Base-by-base conservation (phyloP, 1,140 invertebrate species). In the Dinothrombium tinctorium region DNA sequence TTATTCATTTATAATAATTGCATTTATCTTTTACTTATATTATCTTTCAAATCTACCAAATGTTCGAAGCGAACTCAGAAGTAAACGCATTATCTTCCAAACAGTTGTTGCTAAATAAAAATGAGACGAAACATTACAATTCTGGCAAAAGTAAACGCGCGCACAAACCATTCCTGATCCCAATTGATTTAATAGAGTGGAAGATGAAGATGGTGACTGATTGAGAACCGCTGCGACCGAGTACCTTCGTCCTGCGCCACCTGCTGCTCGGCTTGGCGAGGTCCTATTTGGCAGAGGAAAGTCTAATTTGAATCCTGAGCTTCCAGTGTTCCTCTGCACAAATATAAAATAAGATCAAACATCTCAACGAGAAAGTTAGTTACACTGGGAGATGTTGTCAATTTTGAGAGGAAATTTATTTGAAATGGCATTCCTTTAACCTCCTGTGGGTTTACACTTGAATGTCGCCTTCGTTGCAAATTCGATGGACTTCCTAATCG, bases 371-470 rank as follows among this genome's bases (percentile, higher is more conserved):
- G 7, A 33, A 33, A 8, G 6, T 33, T 33, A 14, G 6, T 7
- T 33, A 7, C 15, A 9, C 6, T 6, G 14, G 7, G 6, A 9
- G 15, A 9, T 9, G 11, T 33, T 33, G 17, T 14, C 22, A 7
- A 35, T 14, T 8, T 35, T 21, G 22, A 35, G 8, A 19, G 12
- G 6, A 15, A 11, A 14, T 33, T 7, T 15, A 11, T 12, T 33
- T 6, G 15, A 7, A 33, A 33, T 15, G 28, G 46, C 33, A 47
- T 44, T 74, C 74, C 32, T 77, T 72, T 43, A 77, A 66, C 52
- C 26, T 84, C 79, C 52, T 82, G 78, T 0, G 79, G 76, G 32
- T 79, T 79, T 47, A 81, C 82, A 55, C 76, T 82, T 14, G 80
- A 84, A 56, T 87, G 81, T 20, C 81, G 67, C 21, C 82, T 64